Conservation (phyloP, 2,888 invertebrate species). For the Calliphora vomitoria region DNA sequence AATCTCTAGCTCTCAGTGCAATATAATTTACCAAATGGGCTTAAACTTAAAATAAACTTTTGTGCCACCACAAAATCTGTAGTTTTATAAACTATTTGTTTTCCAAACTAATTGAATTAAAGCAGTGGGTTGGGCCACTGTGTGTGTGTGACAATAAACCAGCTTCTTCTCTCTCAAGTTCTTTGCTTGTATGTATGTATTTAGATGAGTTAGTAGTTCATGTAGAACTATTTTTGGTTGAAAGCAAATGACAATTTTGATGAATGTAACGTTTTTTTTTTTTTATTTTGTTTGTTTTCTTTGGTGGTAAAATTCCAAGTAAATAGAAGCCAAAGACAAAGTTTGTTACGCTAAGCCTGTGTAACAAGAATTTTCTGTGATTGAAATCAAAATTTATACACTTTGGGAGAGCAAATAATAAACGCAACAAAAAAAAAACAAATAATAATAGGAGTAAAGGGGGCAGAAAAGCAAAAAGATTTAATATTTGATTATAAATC, state of each 20-base stretch:
- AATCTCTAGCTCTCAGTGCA: slow-evolving; percentile 28
- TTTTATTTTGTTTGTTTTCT: too few species aligned
- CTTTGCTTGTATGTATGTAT: background rate
- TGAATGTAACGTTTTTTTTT: slow-evolving; percentile 30
- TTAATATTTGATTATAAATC: slow-evolving; percentile 62
- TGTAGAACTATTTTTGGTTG: background rate
- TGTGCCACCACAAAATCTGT: slow-evolving; percentile 45
- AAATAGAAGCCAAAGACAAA: slow-evolving; percentile 51
- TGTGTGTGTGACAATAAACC: slow-evolving; percentile 6
- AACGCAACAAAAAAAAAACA: background rate
- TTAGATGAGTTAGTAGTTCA: slow-evolving; percentile 4
- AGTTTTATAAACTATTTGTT: slow-evolving; percentile 68
- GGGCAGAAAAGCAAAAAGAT: slow-evolving; percentile 15
- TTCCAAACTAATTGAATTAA: slow-evolving; percentile 71
- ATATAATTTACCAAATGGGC: slow-evolving; percentile 69
- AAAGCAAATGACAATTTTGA: background rate
- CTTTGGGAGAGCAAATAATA: background rate
- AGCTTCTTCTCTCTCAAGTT: background rate
- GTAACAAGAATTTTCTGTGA: slow-evolving; percentile 23
- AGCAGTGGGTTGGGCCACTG: background rate
- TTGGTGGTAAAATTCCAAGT: slow-evolving; percentile 10
- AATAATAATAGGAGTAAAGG: background rate
- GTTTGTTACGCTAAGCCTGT: slow-evolving; percentile 40
- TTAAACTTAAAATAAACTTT: slow-evolving; percentile 57
- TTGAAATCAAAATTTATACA: slow-evolving; percentile 19